phyloP scores from a whole-genome alignment of 2,888 invertebrate species.

The Globia sparganii region DNA sequence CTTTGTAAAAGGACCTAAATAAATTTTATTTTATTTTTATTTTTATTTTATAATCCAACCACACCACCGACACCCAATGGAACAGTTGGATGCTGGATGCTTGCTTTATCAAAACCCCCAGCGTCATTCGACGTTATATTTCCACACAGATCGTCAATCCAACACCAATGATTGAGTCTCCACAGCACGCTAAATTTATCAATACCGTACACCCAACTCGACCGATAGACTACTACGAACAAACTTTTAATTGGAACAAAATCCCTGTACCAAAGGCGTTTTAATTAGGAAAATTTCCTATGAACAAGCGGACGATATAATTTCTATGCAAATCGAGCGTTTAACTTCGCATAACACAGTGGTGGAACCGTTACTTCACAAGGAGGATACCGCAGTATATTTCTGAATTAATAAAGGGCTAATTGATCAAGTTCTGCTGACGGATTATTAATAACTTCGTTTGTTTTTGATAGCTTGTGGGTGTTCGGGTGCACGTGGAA shows the following conservation, averaged over 20 bases:
- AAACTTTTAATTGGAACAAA: conserved; percentile 90
- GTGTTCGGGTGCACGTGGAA: conserved; percentile 2
- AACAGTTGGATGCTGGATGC: accelerated
- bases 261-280: conserved; percentile 88
- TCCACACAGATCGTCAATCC: conserved; percentile 17
- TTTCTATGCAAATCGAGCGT: conserved; percentile 90
- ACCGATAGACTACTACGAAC: conserved; percentile 65
- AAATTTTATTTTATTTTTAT: no score
- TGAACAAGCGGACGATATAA: conserved; percentile 89
- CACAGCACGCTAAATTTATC: conserved; percentile 71
- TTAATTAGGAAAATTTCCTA: conserved; percentile 90
- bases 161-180: conserved; percentile 26
- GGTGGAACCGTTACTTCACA: conserved; percentile 68
- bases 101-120: neutral
- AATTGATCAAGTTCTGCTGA: conserved; percentile 70
- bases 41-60: no score
- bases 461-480: conserved; percentile 39
- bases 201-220: conserved; percentile 76
- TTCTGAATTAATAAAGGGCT: conserved; percentile 78
- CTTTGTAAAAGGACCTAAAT: no score
- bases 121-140: no score
- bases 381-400: conserved; percentile 71
- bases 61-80: neutral
- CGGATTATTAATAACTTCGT: conserved; percentile 58
- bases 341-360: conserved; percentile 86